Base-by-base conservation (phyloP, 2,113 vertebrate species). In the Globicephala melas region DNA sequence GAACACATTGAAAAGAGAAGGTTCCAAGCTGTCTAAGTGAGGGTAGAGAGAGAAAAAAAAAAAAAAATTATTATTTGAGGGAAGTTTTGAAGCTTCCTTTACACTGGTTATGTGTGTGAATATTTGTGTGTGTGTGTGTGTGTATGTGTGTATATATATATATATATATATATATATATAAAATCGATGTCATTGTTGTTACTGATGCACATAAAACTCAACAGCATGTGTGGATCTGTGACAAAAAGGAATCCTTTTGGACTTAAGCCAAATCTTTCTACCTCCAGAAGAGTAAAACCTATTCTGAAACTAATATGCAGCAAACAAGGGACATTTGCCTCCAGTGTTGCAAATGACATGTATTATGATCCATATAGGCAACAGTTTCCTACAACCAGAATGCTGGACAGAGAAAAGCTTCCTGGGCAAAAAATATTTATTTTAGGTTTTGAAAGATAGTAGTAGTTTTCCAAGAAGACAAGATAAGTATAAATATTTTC, bases 61-160 rank as follows among this genome's bases (percentile, higher is more conserved):
- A 21, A 20, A 60, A 36, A 10, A 47, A 47, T 60, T 60, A n/a
- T 80, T 41, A 44, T 23, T n/a, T 38, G 4, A 81, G 38, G 8
- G 1, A 65, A 36, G 10, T n/a, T 50, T 71, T 63, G 18, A 63
- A 50, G 20, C 18, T 91, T 36, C 31, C 18, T 55, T 0, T 62
- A 20, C 2, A 17, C 13, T 50, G 14, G 1, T n/a, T 38, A 4
- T 82, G 6, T 73, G 25, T 70, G 14, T 3, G 10, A 26, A 6
- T 86, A 21, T 50, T 50, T 50, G 50, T 50, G 1, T 14, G 50
- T 50, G 50, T 53, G 11, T 50, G 50, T 50, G 18, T 70, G 10
- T 3, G 10, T 33, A 1, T 86, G 10, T 71, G 6, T 62, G 2
- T 21, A 0, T 73, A 25, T 9, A 13, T 8, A 5, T 33, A 17